A percentile compares a stretch with the other conserved stretches of the same genome.
Conservation (phyloP, 2,797 vertebrate genomes). For the Coracias cyanogaster region DNA sequence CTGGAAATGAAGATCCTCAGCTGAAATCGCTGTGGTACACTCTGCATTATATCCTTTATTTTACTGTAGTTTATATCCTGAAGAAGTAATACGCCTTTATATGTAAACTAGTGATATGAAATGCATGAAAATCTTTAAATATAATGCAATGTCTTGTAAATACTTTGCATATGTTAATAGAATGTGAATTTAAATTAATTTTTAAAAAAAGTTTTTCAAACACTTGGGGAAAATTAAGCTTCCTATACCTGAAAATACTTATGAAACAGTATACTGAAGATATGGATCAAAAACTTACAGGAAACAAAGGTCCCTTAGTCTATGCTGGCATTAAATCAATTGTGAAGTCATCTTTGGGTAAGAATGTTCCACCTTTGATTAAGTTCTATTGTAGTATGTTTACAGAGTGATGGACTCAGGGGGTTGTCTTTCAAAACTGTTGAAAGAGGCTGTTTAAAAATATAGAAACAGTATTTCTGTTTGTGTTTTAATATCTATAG, state of each 20-base stretch:
- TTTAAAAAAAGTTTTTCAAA: neutral
- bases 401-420: neutral
- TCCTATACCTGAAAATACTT: slow-evolving; percentile 93
- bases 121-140: neutral
- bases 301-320: slow-evolving; percentile 91
- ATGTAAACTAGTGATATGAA: neutral
- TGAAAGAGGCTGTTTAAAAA: neutral
- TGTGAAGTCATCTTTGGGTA: slow-evolving; percentile 93
- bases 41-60: slow-evolving; percentile 96
- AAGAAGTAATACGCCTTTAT: neutral
- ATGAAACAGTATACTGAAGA: slow-evolving; percentile 99
- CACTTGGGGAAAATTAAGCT: slow-evolving; percentile 56
- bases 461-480: neutral
- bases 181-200: neutral
- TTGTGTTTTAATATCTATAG: neutral
- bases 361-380: slow-evolving; percentile 68
- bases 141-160: neutral
- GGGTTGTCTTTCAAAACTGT: neutral
- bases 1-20: slow-evolving; percentile 91
- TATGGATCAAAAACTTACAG: slow-evolving; percentile 91
- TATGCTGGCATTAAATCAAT: slow-evolving; percentile 98
- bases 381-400: neutral
- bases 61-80: neutral
- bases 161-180: neutral
- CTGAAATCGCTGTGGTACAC: slow-evolving; percentile 97